Evolutionary conservation across 2,113 vertebrate genomes (phyloP).

Genomic region (zebrafish (Danio rerio)): GRCz12tu NC_133190.1:38694001-38694500

Average conservation of each 20-base stretch:
- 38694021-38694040: conserved; percentile 32
- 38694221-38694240: not conserved
- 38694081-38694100: conserved; percentile 14
- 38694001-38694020: conserved; percentile 30
- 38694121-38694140: not conserved
- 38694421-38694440: too few species aligned
- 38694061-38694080: conserved; percentile 6
- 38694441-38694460: too few species aligned
- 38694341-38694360: too few species aligned
- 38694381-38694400: too few species aligned
- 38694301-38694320: not conserved
- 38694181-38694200: not conserved
- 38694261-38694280: not conserved
- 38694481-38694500: too few species aligned
- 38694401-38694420: too few species aligned
- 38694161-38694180: not conserved
- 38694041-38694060: conserved; percentile 5
- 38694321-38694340: not conserved
- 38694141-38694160: not conserved
- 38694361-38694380: too few species aligned
- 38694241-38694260: not conserved
- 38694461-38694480: too few species aligned
- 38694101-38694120: not conserved
- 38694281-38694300: not conserved
- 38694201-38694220: not conserved